Percentiles rank a stretch among this genome's conserved stretches.
Conservation (phyloP, 1,140 invertebrate species). For the Asobara japonica region DNA sequence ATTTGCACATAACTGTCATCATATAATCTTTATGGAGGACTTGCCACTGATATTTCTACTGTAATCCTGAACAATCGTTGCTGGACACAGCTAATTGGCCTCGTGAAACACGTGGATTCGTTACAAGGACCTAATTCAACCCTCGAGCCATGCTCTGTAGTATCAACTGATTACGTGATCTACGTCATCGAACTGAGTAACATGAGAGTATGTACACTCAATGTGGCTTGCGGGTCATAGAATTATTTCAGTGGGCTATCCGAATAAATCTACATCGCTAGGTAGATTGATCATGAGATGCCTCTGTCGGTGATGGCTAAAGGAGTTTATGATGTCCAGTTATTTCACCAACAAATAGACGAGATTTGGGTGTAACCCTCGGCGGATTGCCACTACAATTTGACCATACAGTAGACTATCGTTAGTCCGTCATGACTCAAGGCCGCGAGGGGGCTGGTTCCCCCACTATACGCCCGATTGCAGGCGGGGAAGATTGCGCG, state of each 20-base stretch:
- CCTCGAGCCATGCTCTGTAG: background rate
- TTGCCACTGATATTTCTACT: background rate
- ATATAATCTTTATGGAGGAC: background rate
- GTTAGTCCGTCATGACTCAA: too few species aligned
- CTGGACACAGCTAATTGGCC: constrained; percentile 9
- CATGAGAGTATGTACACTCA: constrained; percentile 3
- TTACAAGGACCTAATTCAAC: background rate
- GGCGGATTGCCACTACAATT: too few species aligned
- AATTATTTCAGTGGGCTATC: constrained; percentile 5
- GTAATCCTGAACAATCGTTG: constrained; percentile 8
- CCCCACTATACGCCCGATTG: too few species aligned
- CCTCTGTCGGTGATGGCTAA: too few species aligned
- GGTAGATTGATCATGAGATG: too few species aligned
- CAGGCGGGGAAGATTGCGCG: too few species aligned
- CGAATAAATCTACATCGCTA: too few species aligned
- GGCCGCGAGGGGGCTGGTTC: too few species aligned
- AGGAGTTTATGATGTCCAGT: too few species aligned
- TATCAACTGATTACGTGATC: constrained; percentile 25
- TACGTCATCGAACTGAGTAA: constrained; percentile 5
- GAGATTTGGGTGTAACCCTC: too few species aligned
- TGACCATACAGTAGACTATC: too few species aligned
- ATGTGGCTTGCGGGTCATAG: background rate
- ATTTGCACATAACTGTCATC: background rate
- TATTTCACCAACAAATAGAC: too few species aligned
- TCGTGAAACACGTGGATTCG: constrained; percentile 4